Percentiles rank a stretch among this genome's conserved stretches.
Conservation (phyloP, 1,140 invertebrate genomes). For the Apis mellifera region Amel_HAv3.1 CM009931.2:5019501-5020000, state of each 20-base stretch:
- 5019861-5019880: too few relatives aligned
- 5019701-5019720: not conserved
- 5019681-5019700: not conserved
- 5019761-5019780: constrained; percentile 74
- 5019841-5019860: too few relatives aligned
- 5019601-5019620: not conserved
- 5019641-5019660: not conserved
- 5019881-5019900: too few relatives aligned
- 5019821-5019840: too few relatives aligned
- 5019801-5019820: constrained; percentile 65
- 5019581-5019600: not conserved
- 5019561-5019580: constrained; percentile 26
- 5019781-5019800: constrained; percentile 68
- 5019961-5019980: too few relatives aligned
- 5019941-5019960: too few relatives aligned
- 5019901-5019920: too few relatives aligned
- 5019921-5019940: too few relatives aligned
- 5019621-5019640: not conserved
- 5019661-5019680: not conserved
- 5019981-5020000: too few relatives aligned
- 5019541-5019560: constrained; percentile 42
- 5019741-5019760: constrained; percentile 57
- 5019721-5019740: constrained; percentile 37
- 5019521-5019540: constrained; percentile 51
- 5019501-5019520: constrained; percentile 59